phyloP scores from a whole-genome alignment of 2,113 vertebrate species.

The Zosterops lateralis region DNA sequence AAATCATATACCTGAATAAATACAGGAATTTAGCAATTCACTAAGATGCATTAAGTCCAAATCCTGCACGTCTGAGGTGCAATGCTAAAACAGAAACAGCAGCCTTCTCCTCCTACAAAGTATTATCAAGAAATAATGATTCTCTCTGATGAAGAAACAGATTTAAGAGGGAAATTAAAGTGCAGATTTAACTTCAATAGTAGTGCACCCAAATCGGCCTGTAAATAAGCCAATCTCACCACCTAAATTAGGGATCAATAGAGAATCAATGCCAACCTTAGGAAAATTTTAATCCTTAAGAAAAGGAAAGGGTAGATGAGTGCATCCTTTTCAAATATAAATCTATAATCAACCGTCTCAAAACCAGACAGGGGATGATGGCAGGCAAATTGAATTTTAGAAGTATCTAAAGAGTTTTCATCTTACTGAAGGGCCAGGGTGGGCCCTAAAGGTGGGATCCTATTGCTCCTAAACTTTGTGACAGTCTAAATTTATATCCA shows the following conservation, averaged over 20 bases:
- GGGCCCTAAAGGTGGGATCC: background rate
- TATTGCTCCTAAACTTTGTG: background rate
- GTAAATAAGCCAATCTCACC: conserved; percentile 16
- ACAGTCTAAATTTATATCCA: background rate
- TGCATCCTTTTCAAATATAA: background rate
- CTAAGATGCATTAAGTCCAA: background rate
- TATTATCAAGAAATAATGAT: background rate
- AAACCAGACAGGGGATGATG: background rate
- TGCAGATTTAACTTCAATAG: conserved; percentile 23
- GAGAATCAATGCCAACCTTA: background rate
- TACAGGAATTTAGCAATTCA: background rate
- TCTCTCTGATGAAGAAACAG: conserved; percentile 26
- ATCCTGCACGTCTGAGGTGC: background rate
- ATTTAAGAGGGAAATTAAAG: conserved; percentile 47
- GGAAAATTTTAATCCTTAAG: background rate
- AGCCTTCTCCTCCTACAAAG: conserved; percentile 3
- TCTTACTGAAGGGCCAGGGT: background rate
- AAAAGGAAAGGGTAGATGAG: background rate
- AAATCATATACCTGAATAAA: background rate
- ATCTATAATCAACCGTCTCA: background rate
- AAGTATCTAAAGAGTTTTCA: background rate
- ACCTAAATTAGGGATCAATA: background rate
- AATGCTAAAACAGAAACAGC: background rate
- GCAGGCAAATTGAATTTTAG: background rate
- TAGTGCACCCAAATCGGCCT: background rate